Evolutionary conservation across 2,888 invertebrate genomes (phyloP).

Genomic region (Drosophila robusta): DNA sequence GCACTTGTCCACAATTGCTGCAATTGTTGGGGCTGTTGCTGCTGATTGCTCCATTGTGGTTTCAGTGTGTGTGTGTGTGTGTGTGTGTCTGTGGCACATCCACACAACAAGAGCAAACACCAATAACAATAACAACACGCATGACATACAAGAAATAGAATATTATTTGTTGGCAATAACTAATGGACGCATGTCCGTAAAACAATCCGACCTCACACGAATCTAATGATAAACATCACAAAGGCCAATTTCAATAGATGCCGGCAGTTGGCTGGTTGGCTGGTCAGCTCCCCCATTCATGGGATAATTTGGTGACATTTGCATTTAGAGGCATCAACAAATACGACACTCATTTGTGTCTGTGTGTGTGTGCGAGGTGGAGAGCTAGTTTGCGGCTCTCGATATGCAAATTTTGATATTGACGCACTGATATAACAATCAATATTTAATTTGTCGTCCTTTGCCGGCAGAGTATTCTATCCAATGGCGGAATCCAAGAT

Average conservation of each 20-base stretch:
- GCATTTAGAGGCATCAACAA: slow-evolving; percentile 50
- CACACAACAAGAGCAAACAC: slow-evolving; percentile 38
- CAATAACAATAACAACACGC: slow-evolving; percentile 31
- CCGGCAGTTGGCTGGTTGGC: slow-evolving; percentile 1
- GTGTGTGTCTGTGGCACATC: slow-evolving; percentile 14
- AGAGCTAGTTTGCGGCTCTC: slow-evolving; percentile 64
- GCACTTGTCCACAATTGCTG: slow-evolving; percentile 58
- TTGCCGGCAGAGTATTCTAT: slow-evolving; percentile 21
- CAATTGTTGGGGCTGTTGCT: slow-evolving; percentile 62
- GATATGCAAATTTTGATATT: slow-evolving; percentile 71
- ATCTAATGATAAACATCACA: slow-evolving; percentile 73
- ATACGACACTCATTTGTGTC: slow-evolving; percentile 32
- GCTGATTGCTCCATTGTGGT: slow-evolving; percentile 70
- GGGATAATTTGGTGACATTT: slow-evolving; percentile 58
- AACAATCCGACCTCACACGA: slow-evolving; percentile 40
- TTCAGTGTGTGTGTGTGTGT: slow-evolving; percentile 4
- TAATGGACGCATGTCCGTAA: slow-evolving; percentile 50
- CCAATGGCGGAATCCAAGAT: background rate
- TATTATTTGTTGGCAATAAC: slow-evolving; percentile 70
- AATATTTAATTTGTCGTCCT: slow-evolving; percentile 77
- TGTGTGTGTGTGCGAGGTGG: slow-evolving; percentile 21
- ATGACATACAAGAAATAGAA: slow-evolving; percentile 49
- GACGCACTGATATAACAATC: slow-evolving; percentile 78
- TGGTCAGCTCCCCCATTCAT: background rate
- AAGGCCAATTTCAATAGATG: slow-evolving; percentile 49